Evolutionary conservation across 2,797 vertebrate species (phyloP).

Genomic region (Pogonophryne albipinna): DNA sequence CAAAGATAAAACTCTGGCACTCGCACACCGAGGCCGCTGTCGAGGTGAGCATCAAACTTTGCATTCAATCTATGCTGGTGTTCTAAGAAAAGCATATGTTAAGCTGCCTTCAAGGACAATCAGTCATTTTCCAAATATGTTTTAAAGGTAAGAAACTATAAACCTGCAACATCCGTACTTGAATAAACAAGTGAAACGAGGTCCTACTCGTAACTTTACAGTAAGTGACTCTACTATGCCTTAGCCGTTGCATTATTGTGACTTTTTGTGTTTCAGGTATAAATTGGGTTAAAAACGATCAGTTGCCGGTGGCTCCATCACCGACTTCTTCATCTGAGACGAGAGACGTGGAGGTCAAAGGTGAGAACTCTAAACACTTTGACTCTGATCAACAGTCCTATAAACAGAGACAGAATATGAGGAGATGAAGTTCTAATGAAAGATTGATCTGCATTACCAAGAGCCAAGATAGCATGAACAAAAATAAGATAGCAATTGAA

Average conservation of each 20-base stretch:
- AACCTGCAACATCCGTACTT: too few species aligned
- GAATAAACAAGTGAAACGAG: too few species aligned
- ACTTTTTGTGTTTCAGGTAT: constrained; percentile 69
- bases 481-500: too few species aligned
- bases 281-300: constrained; percentile 77
- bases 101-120: neutral
- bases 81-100: neutral
- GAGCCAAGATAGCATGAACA: too few species aligned
- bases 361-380: constrained; percentile 53
- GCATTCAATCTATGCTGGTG: neutral
- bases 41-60: constrained; percentile 85
- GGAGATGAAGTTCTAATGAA: neutral
- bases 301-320: constrained; percentile 62
- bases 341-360: constrained; percentile 81
- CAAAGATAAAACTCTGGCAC: constrained; percentile 88
- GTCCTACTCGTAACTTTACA: too few species aligned
- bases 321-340: constrained; percentile 77
- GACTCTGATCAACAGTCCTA: neutral
- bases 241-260: neutral
- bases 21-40: constrained; percentile 92
- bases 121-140: neutral
- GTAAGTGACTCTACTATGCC: too few species aligned
- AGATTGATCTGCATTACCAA: neutral
- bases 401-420: neutral
- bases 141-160: neutral